Conservation (phyloP, 2,888 invertebrate genomes). For the Ophion costatus region DNA sequence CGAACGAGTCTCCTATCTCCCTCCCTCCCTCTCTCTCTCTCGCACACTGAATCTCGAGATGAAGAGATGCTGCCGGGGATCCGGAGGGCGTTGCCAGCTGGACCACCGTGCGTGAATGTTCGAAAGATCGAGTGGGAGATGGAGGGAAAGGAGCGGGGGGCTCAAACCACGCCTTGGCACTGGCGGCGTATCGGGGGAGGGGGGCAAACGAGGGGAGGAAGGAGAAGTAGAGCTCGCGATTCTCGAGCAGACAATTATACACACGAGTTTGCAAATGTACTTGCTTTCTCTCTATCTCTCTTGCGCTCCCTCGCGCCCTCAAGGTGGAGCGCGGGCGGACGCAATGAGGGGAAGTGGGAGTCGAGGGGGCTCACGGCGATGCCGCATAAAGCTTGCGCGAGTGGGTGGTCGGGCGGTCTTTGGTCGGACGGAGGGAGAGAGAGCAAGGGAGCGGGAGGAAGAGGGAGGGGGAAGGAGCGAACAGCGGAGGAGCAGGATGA, state of each 20-base stretch:
- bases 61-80: conserved; percentile 49
- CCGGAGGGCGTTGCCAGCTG: conserved; percentile 65
- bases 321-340: conserved; percentile 61
- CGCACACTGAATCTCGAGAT: conserved; percentile 22
- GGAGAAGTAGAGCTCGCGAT: conserved; percentile 42
- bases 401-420: conserved; percentile 59
- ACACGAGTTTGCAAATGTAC: conserved; percentile 78
- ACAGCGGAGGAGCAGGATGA: conserved; percentile 60
- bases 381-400: conserved; percentile 66
- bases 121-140: not conserved
- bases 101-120: conserved; percentile 57
- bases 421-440: conserved; percentile 44
- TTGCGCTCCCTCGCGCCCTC: conserved; percentile 3
- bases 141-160: conserved; percentile 52
- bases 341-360: conserved; percentile 66
- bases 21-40: not conserved
- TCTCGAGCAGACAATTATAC: conserved; percentile 78
- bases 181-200: conserved; percentile 38
- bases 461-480: conserved; percentile 53
- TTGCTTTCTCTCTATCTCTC: conserved; percentile 23
- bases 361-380: conserved; percentile 73
- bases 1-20: conserved; percentile 8
- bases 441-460: conserved; percentile 53
- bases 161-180: conserved; percentile 59
- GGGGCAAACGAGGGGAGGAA: conserved; percentile 45